Evolutionary conservation across 2,888 invertebrate genomes (phyloP), one percentile per base, ranked within the genome.

Genomic region (Meganola albula): DNA sequence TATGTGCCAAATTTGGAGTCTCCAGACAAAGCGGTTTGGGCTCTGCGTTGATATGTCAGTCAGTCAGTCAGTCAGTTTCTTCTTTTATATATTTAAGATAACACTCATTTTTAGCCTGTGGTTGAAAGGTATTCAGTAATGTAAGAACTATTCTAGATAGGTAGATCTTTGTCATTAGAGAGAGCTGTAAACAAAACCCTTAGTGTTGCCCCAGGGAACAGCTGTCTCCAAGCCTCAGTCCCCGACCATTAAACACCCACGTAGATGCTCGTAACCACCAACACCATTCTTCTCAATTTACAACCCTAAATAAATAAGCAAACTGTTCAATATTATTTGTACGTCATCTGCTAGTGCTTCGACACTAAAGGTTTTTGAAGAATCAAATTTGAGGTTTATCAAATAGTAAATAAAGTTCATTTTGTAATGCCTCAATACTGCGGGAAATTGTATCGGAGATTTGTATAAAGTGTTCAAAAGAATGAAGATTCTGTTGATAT

Each of bases 141-240:
- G 25, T 18, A 37, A 35, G 41, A 48, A 43, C 44, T 44, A 48
- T 48, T 31, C 33, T 50, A 41, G 30, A 44, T 47, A 48, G 54
- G 49, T 62, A 66, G 59, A 70, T 66, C 63, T 64, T 64, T 64
- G 71, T 76, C 76, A 79, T 80, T 77, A 80, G 72, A 67, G 63
- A 52, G 53, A 61, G 64, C 64, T 70, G 79, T 83, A 83, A 82
- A 82, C 82, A 83, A 80, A 77, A 68, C 74, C 69, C 74, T 65
- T 64, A 70, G 71, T 58, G 60, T 59, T 63, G 65, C 77, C 73
- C 69, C 56, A 58, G 79, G 77, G 79, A 74, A 38, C 84, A 84
- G 84, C 83, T 85, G 84, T 77, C 77, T 57, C 70, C 83, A 85
- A 68, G 73, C 80, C 75, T 77, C 73, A 63, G 45, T 55, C 56